A percentile compares a stretch with the other conserved stretches of the same genome.
These are phyloP conservation scores for Protonibea diacanthus DNA, from an alignment of 2,797 vertebrate species.

Conservation along the genomic window DNA sequence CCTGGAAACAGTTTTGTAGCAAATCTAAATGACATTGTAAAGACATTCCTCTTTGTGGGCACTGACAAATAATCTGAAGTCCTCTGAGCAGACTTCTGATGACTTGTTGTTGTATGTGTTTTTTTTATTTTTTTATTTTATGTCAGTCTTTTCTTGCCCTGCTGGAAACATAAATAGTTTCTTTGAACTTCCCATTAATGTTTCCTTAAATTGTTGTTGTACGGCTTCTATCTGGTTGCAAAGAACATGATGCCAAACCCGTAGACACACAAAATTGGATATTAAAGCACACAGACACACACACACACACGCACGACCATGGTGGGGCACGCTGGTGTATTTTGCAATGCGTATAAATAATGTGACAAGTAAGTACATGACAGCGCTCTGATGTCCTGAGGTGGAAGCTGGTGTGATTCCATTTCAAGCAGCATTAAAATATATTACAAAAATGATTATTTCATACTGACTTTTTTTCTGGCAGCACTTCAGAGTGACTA, in stretches of 20 bases:
- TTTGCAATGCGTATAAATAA: conserved; percentile 65
- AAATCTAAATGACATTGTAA: conserved; percentile 38
- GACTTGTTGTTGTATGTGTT: conserved; percentile 15
- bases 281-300: conserved; percentile 23
- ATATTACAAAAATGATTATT: conserved; percentile 74
- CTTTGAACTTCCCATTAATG: conserved; percentile 40
- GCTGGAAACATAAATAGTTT: conserved; percentile 47
- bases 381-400: conserved; percentile 69
- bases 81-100: conserved; percentile 15
- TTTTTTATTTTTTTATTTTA: conserved; percentile 23
- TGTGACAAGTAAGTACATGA: conserved; percentile 71
- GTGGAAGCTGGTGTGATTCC: conserved; percentile 70
- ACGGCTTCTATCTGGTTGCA: conserved; percentile 38
- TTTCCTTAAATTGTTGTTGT: conserved; percentile 34
- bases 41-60: conserved; percentile 22
- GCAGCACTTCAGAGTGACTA: conserved; percentile 70
- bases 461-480: conserved; percentile 61
- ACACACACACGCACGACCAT: background rate
- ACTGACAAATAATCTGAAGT: conserved; percentile 12
- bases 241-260: conserved; percentile 34
- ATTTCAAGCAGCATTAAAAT: conserved; percentile 76
- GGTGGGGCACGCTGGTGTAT: conserved; percentile 23
- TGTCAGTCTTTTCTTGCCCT: conserved; percentile 27
- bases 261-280: conserved; percentile 34
- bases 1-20: conserved; percentile 41